Conservation (phyloP, 2,113 vertebrate species). For the Trematocara variabile region DNA sequence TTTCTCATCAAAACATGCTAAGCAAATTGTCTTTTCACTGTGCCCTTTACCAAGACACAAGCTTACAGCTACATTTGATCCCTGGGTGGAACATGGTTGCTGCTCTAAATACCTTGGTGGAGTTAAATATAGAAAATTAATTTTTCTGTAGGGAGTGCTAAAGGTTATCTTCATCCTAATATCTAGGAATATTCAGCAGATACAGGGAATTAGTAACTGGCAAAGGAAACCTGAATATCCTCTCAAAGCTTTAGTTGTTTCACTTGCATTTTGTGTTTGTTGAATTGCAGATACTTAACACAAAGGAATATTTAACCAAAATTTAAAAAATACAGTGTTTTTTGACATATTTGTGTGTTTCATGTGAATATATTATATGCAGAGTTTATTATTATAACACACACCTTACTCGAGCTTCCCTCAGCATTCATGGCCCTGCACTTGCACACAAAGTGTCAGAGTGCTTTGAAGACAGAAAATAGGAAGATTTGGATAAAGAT, state of each 20-base stretch:
- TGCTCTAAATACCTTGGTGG: not conserved
- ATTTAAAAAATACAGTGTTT: not conserved
- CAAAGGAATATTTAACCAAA: not conserved
- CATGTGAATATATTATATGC: not conserved
- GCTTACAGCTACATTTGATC: fast-evolving
- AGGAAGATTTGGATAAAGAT: not conserved
- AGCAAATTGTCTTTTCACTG: not conserved
- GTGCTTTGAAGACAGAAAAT: not conserved
- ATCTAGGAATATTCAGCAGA: not conserved
- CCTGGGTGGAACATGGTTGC: not conserved
- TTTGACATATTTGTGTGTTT: not conserved
- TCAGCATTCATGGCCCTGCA: not conserved
- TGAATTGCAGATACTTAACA: not conserved
- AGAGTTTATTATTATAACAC: not conserved
- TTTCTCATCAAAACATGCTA: not conserved
- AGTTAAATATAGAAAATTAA: not conserved
- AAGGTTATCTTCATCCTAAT: not conserved
- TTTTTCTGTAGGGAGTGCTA: not conserved
- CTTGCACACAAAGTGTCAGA: not conserved
- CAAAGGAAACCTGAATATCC: not conserved
- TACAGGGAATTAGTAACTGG: not conserved
- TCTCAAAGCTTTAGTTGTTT: not conserved
- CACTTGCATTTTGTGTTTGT: not conserved
- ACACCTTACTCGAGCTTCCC: not conserved
- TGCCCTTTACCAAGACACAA: not conserved